Evolutionary conservation across 2,797 vertebrate species (phyloP).

Genomic region (Mormyrus hasselquistii): DNA sequence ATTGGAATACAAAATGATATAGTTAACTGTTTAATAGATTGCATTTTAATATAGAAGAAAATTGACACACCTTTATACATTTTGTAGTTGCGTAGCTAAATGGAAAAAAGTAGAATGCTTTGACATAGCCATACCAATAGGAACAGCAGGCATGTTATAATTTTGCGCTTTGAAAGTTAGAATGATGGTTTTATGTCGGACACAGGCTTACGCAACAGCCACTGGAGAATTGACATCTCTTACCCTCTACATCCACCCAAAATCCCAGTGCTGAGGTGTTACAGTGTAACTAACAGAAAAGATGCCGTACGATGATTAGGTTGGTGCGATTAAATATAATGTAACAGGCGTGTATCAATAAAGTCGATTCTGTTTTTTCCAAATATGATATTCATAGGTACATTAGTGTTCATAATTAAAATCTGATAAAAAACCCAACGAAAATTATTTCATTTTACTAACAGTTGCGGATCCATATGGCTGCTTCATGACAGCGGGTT

Average conservation of each 20-base stretch:
- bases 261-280: not conserved
- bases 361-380: not conserved
- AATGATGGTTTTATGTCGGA: constrained; percentile 47
- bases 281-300: not conserved
- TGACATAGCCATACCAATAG: not conserved
- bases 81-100: not conserved
- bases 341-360: not conserved
- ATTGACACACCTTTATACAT: not conserved
- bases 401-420: not conserved
- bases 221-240: not conserved
- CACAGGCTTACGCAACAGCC: not conserved
- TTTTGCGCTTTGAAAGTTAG: not conserved
- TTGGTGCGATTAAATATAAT: not conserved
- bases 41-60: not conserved
- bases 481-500: not conserved
- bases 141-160: not conserved
- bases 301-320: not conserved
- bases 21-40: not conserved
- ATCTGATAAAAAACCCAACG: not conserved
- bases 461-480: not conserved
- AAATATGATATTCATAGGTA: not conserved
- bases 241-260: not conserved
- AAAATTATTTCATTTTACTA: not conserved
- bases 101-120: not conserved
- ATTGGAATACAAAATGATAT: not conserved